Conservation (phyloP, 2,888 invertebrate species). For the Agonum fuliginosum region DNA sequence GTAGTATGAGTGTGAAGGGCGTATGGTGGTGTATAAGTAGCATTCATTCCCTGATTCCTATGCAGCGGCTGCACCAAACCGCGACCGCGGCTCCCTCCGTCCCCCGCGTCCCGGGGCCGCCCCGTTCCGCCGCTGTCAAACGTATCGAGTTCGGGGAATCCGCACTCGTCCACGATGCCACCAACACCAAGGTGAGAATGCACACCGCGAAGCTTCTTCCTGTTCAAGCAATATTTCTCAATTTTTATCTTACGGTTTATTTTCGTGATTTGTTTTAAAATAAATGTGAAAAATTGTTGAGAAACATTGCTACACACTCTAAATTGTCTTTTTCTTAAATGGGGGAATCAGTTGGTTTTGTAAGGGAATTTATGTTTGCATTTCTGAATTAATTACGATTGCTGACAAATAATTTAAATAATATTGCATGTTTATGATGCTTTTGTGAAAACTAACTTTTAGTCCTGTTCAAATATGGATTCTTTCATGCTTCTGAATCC, state of each 20-base stretch:
- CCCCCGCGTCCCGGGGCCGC: conserved; percentile 65
- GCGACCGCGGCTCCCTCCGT: conserved; percentile 69
- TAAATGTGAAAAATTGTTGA: too few species aligned
- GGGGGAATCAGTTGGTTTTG: not conserved
- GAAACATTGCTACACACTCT: not conserved
- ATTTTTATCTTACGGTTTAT: too few species aligned
- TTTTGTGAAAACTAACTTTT: conserved; percentile 8
- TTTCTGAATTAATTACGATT: not conserved
- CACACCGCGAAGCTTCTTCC: not conserved
- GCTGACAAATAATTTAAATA: not conserved
- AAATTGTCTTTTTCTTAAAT: not conserved
- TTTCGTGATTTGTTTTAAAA: too few species aligned
- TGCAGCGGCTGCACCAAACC: conserved; percentile 70
- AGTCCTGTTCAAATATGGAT: not conserved
- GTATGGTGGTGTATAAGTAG: conserved; percentile 64
- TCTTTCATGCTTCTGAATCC: too few species aligned
- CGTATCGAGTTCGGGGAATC: conserved; percentile 73
- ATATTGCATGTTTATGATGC: conserved; percentile 2
- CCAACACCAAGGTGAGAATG: conserved; percentile 70
- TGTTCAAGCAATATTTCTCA: not conserved
- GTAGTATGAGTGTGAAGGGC: conserved; percentile 67
- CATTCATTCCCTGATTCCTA: conserved; percentile 71
- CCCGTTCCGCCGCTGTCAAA: conserved; percentile 73
- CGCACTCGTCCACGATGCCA: conserved; percentile 65
- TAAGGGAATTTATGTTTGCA: not conserved